Evolutionary conservation across 2,888 invertebrate species (phyloP).

Genomic region (Scaptomyza parva): DNA sequence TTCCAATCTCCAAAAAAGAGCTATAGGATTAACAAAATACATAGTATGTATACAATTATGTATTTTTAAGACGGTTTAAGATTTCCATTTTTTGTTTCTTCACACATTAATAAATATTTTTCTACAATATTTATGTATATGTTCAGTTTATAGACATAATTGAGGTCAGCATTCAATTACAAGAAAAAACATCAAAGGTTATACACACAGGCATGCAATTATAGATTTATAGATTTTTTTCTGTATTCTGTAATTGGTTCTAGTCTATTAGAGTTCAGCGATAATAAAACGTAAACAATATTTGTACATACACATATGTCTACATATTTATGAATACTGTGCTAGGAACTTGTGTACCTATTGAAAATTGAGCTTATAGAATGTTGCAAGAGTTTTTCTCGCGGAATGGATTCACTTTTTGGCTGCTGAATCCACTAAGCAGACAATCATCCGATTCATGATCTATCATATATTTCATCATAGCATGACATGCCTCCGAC

Average conservation of each 20-base stretch:
- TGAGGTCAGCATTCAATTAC: conserved; percentile 76
- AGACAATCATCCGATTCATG: conserved; percentile 97
- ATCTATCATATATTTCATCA: conserved; percentile 95
- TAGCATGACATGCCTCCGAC: conserved; percentile 95
- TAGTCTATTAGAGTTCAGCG: conserved; percentile 49
- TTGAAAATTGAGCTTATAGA: conserved; percentile 86
- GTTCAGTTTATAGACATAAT: conserved; percentile 79
- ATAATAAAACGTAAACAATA: conserved; percentile 47
- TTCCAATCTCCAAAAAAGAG: conserved; percentile 73
- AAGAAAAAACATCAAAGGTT: conserved; percentile 66
- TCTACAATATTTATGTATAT: conserved; percentile 56
- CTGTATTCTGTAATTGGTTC: conserved; percentile 1
- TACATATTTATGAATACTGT: conserved; percentile 60
- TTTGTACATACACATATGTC: conserved; percentile 17
- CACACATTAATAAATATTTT: conserved; percentile 52
- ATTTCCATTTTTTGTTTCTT: conserved; percentile 23
- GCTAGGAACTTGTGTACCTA: conserved; percentile 58
- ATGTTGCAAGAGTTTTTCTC: conserved; percentile 96
- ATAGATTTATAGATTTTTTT: conserved; percentile 40
- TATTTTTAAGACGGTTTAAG: conserved; percentile 68
- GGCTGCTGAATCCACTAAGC: conserved; percentile 96
- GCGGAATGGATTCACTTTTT: conserved; percentile 97
- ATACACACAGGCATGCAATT: conserved; percentile 48
- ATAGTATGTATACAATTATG: conserved; percentile 58
- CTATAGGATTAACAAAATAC: conserved; percentile 76